Evolutionary conservation across 2,888 invertebrate genomes (phyloP), one percentile per base, ranked within the genome.

Genomic region (Hipparchia semele): DNA sequence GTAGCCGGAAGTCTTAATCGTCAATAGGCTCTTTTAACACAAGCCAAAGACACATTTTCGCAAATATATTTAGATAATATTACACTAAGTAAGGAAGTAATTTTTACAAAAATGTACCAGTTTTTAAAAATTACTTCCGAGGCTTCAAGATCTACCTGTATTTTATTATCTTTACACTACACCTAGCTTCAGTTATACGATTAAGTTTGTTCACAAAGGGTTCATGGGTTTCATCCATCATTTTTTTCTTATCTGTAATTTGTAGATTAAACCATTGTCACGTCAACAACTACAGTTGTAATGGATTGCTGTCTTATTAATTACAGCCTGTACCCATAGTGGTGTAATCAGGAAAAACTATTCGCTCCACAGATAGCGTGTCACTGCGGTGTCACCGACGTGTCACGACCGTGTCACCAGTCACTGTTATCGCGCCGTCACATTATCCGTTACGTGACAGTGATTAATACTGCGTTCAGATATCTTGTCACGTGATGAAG

Each of bases 381-480:
- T 60, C 59, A 60, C 6, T 33, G 59, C 12, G 59, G 59, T 39
- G 59, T 23, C 46, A 58, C 58, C 2, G 23, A 8, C 33, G 46
- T 62, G 62, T 46, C 65, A 49, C 33, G 33, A 61, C 13, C 70
- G 60, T 72, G 67, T 76, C 70, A 68, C 65, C 60, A 64, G 45
- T 46, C 61, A 46, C 59, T 39, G 61, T 51, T 65, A 53, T 72
- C 68, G 45, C 56, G 60, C 33, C 64, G 74, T 74, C 68, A 71
- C 71, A 67, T 68, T 74, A 71, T 71, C 66, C 66, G 53, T 68
- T 56, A 71, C 69, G 68, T 23, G 73, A 62, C 74, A 69, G 68
- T 74, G 74, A 76, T 76, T 73, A 76, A 76, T 76, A 74, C 65
- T 10, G 54, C 61, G 60, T 54, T 61, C 64, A 8, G 68, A 60